Evolutionary conservation across 2,888 invertebrate genomes (phyloP).

Genomic region (Mythimna pallens): DNA sequence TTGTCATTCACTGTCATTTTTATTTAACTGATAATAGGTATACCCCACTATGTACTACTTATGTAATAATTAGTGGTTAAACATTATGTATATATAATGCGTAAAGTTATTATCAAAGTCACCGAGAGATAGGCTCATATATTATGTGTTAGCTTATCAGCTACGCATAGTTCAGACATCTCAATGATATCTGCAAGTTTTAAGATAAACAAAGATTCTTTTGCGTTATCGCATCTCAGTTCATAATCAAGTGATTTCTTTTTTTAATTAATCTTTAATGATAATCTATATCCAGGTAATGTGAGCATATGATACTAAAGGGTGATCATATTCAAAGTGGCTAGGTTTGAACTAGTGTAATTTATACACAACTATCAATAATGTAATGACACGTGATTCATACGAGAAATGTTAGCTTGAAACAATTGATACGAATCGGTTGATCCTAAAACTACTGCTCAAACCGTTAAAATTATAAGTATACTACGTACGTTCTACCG

Average conservation of each 20-base stretch:
- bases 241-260: slow-evolving; percentile 6
- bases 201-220: slow-evolving; percentile 36
- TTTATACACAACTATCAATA: no score
- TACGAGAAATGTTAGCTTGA: no score
- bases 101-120: slow-evolving; percentile 51
- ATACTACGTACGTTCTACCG: no score
- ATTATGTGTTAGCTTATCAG: slow-evolving; percentile 52
- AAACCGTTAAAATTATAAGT: no score
- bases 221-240: slow-evolving; percentile 2
- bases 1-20: no score
- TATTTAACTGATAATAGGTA: no score
- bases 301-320: no score
- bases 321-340: no score
- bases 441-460: no score
- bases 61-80: slow-evolving; percentile 3
- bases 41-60: not conserved
- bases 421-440: no score
- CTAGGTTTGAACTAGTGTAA: no score
- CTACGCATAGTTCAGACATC: slow-evolving; percentile 50
- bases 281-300: not conserved
- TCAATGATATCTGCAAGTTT: slow-evolving; percentile 57
- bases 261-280: slow-evolving; percentile 12
- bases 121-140: slow-evolving; percentile 48
- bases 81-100: not conserved
- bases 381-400: no score